Evolutionary conservation across 2,113 vertebrate genomes (phyloP).

Genomic region (Excalfactoria chinensis): DNA sequence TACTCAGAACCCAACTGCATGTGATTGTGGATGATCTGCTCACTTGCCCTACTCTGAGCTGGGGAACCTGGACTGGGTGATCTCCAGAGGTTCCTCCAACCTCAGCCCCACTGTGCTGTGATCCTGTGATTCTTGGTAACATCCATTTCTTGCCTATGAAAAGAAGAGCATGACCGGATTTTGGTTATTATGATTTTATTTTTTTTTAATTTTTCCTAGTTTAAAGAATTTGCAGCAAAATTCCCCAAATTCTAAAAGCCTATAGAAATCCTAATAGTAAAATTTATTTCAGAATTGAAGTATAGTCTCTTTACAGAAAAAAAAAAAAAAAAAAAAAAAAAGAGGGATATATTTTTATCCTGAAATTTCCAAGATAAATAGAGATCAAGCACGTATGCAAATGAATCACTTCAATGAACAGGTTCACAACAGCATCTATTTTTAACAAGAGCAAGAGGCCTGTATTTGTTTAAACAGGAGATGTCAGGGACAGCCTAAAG

Average conservation of each 20-base stretch:
- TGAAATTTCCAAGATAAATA: conserved; percentile 54
- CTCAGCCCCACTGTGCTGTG: neutral
- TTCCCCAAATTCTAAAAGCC: neutral
- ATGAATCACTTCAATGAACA: conserved; percentile 59
- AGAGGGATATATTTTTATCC: neutral
- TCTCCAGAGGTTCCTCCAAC: neutral
- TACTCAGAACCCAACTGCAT: neutral
- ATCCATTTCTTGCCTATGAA: conserved; percentile 42
- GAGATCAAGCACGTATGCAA: conserved; percentile 25
- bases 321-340: conserved; percentile 20
- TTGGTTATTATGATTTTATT: neutral
- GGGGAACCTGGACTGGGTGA: neutral
- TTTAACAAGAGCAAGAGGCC: neutral
- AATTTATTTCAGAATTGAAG: conserved; percentile 37
- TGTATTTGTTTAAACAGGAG: neutral
- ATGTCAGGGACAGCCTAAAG: neutral
- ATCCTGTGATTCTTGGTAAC: neutral
- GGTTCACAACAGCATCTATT: neutral
- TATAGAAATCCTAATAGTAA: conserved; percentile 41
- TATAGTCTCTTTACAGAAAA: conserved; percentile 57
- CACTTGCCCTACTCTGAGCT: neutral
- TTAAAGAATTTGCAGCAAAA: conserved; percentile 45
- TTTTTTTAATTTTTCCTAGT: neutral
- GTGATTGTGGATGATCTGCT: neutral
- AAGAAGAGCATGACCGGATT: conserved; percentile 14